A percentile compares a stretch with the other conserved stretches of the same genome.
phyloP scores from a whole-genome alignment of 2,797 vertebrate genomes.

The Cyprinodon diabolis region DNA sequence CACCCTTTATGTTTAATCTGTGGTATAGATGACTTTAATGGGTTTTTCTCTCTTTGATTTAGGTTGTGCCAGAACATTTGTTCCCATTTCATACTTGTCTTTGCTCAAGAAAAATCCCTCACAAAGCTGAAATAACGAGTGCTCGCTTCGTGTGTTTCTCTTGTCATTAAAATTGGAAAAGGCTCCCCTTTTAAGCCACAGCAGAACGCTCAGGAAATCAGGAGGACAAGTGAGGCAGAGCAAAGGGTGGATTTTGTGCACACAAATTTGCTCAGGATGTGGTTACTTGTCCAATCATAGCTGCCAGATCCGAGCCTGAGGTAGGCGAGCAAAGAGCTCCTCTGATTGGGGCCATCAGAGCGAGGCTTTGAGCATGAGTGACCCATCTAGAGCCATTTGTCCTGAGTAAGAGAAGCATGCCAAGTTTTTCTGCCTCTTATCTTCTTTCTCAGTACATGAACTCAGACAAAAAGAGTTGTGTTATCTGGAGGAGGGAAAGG shows the following conservation, averaged over 20 bases:
- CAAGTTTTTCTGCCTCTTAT: neutral
- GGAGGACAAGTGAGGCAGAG: neutral
- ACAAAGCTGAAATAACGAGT: neutral
- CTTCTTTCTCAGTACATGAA: constrained; percentile 21
- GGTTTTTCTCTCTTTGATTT: neutral
- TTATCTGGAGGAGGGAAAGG: constrained; percentile 47
- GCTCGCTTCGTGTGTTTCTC: neutral
- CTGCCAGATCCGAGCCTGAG: constrained; percentile 4
- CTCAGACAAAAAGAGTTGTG: constrained; percentile 33
- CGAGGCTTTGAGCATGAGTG: neutral
- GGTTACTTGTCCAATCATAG: constrained; percentile 8
- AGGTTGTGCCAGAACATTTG: neutral
- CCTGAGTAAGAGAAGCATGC: constrained; percentile 32
- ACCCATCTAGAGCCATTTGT: constrained; percentile 29
- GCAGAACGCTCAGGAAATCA: neutral
- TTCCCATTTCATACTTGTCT: neutral
- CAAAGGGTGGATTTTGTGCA: neutral
- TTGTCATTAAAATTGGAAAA: constrained; percentile 7
- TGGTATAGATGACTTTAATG: neutral
- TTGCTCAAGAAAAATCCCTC: constrained; percentile 8
- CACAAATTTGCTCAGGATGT: constrained; percentile 10
- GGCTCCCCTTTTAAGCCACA: constrained; percentile 2
- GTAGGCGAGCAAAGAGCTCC: constrained; percentile 8
- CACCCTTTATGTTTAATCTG: neutral
- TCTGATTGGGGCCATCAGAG: constrained; percentile 36